phyloP scores from a whole-genome alignment of 1,140 invertebrate genomes.

The Cydia amplana region DNA sequence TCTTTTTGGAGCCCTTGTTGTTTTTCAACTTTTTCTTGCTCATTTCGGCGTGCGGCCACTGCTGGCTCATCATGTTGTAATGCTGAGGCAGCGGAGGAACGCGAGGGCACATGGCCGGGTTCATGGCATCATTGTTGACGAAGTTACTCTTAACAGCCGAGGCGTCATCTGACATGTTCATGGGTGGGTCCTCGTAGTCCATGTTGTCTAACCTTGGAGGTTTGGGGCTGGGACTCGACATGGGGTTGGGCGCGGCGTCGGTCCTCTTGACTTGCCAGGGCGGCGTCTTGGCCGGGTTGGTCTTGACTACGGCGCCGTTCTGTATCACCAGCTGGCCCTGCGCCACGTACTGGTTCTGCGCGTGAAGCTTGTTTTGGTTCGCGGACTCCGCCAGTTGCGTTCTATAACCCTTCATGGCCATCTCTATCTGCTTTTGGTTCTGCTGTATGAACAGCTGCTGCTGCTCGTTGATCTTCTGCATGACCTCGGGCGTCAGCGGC shows the following conservation, averaged over 20 bases:
- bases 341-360: slow-evolving; percentile 63
- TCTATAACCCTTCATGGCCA: slow-evolving; percentile 78
- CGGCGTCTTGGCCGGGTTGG: slow-evolving; percentile 79
- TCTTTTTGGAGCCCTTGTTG: slow-evolving; percentile 81
- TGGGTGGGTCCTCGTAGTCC: slow-evolving; percentile 62
- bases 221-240: slow-evolving; percentile 63
- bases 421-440: slow-evolving; percentile 79
- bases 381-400: slow-evolving; percentile 67
- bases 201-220: slow-evolving; percentile 58
- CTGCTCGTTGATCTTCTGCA: slow-evolving; percentile 81
- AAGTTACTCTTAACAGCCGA: slow-evolving; percentile 52
- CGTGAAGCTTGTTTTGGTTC: slow-evolving; percentile 58
- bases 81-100: slow-evolving; percentile 87
- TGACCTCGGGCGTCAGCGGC: slow-evolving; percentile 77
- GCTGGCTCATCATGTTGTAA: slow-evolving; percentile 80
- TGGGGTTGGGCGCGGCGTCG: slow-evolving; percentile 48
- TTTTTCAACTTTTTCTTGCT: slow-evolving; percentile 83
- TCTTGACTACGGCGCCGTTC: slow-evolving; percentile 73
- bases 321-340: slow-evolving; percentile 75
- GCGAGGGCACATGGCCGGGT: slow-evolving; percentile 80
- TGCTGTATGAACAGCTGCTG: slow-evolving; percentile 81
- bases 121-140: slow-evolving; percentile 55
- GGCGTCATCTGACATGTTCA: slow-evolving; percentile 58
- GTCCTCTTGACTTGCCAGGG: slow-evolving; percentile 82
- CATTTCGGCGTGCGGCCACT: slow-evolving; percentile 79